Evolutionary conservation across 2,797 vertebrate genomes (phyloP).

Genomic region (Gobio occitaniae): DNA sequence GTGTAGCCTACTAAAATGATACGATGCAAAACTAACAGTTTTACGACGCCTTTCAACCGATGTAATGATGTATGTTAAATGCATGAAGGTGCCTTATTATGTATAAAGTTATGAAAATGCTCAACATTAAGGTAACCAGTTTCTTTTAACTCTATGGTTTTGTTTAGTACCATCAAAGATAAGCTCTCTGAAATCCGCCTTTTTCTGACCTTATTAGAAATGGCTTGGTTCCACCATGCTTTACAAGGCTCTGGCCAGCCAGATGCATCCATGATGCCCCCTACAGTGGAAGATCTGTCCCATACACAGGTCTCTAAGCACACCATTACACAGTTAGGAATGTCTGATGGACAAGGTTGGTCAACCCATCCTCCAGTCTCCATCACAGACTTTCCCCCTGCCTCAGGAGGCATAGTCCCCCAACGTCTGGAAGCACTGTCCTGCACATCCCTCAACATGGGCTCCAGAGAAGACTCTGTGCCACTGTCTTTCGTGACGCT

Average conservation of each 20-base stretch:
- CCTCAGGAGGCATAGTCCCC: conserved; percentile 63
- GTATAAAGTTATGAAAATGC: too few species aligned
- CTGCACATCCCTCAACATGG: conserved; percentile 62
- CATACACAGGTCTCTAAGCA: conserved; percentile 33
- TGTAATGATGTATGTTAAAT: not conserved
- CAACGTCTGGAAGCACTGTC: conserved; percentile 73
- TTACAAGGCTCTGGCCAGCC: conserved; percentile 60
- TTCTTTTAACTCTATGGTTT: not conserved
- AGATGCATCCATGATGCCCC: conserved; percentile 43
- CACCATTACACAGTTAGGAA: conserved; percentile 43
- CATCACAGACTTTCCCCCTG: conserved; percentile 65
- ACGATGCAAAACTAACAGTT: not conserved
- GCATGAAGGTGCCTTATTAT: not conserved
- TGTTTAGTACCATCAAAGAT: not conserved
- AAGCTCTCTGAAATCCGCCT: not conserved
- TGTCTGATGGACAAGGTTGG: conserved; percentile 53
- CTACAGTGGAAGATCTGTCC: conserved; percentile 37
- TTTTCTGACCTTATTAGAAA: conserved; percentile 57
- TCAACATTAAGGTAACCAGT: not conserved
- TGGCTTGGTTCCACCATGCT: conserved; percentile 78
- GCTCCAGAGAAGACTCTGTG: conserved; percentile 55
- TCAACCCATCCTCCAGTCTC: conserved; percentile 50
- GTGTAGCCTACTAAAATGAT: not conserved
- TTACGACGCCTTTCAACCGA: not conserved
- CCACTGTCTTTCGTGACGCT: conserved; percentile 84